Evolutionary conservation across 2,888 invertebrate genomes (phyloP).

Genomic region (Neoscelio sp.): DNA sequence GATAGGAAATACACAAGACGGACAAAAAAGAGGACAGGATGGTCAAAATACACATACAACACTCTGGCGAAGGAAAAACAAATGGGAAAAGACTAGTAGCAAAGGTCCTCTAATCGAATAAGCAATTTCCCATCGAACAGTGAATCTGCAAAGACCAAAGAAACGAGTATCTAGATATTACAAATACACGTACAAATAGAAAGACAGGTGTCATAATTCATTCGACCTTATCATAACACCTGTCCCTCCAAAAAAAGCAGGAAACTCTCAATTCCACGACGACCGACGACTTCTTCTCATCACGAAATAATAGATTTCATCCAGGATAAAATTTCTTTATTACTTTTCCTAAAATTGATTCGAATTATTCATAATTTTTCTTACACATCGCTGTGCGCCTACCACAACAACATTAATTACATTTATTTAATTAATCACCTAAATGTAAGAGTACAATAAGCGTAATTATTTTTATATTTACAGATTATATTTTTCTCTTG

Average conservation of each 20-base stretch:
- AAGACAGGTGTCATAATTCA: background rate
- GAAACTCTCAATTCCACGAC: background rate
- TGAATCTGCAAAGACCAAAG: constrained; percentile 47
- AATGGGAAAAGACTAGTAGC: constrained; percentile 10
- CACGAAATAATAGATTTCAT: constrained; percentile 71
- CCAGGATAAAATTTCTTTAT: constrained; percentile 83
- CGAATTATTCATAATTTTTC: constrained; percentile 80
- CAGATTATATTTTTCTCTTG: constrained; percentile 77
- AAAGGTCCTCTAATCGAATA: background rate
- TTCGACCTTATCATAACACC: background rate
- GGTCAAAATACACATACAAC: background rate
- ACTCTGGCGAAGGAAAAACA: constrained; percentile 14
- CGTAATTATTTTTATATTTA: constrained; percentile 83
- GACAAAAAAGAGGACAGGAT: constrained; percentile 9
- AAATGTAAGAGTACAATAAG: constrained; percentile 83
- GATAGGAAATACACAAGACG: constrained; percentile 18
- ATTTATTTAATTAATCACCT: constrained; percentile 82
- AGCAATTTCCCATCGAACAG: background rate
- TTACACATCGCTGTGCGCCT: constrained; percentile 82
- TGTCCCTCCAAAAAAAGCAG: background rate
- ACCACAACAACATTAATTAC: constrained; percentile 83
- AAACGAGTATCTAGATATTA: no score
- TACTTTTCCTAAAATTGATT: constrained; percentile 81
- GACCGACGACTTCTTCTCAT: constrained; percentile 10
- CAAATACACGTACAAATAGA: no score